Percentiles rank a stretch among this genome's conserved stretches.
phyloP scores from a whole-genome alignment of 2,888 invertebrate species.

The Oligia latruncula region DNA sequence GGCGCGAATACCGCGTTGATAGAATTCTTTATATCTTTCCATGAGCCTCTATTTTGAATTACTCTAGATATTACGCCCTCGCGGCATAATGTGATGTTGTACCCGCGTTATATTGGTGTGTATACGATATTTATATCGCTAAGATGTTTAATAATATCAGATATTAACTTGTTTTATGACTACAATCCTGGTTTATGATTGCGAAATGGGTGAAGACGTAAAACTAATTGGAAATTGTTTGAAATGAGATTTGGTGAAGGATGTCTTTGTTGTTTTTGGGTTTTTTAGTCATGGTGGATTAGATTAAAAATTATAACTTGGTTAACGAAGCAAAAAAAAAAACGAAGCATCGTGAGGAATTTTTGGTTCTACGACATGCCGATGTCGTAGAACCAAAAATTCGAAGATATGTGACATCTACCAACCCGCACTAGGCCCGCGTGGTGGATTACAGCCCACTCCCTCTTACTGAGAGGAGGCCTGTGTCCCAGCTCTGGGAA shows the following conservation, averaged over 20 bases:
- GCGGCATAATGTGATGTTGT: constrained; percentile 51
- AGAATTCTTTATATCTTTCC: constrained; percentile 83
- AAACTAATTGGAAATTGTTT: constrained; percentile 56
- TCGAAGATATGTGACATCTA: no score
- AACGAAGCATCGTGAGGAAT: no score
- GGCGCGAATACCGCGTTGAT: constrained; percentile 82
- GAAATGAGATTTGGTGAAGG: constrained; percentile 31
- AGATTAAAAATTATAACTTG: background rate
- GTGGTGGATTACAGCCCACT: no score
- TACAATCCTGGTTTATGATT: constrained; percentile 55
- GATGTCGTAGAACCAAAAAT: no score
- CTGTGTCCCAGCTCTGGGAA: no score
- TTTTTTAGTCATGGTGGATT: background rate
- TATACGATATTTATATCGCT: constrained; percentile 56
- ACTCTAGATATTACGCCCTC: constrained; percentile 68
- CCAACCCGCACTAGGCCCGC: no score
- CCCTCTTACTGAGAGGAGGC: no score
- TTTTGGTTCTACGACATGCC: no score
- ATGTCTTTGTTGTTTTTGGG: constrained; percentile 20
- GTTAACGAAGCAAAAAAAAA: background rate
- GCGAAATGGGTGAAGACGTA: constrained; percentile 29
- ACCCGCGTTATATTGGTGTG: constrained; percentile 41
- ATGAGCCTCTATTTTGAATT: constrained; percentile 75
- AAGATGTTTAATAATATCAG: constrained; percentile 63
- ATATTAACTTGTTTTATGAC: constrained; percentile 57